Base-by-base conservation (phyloP, 2,888 invertebrate genomes). In the Drosophila neotestacea region DNA sequence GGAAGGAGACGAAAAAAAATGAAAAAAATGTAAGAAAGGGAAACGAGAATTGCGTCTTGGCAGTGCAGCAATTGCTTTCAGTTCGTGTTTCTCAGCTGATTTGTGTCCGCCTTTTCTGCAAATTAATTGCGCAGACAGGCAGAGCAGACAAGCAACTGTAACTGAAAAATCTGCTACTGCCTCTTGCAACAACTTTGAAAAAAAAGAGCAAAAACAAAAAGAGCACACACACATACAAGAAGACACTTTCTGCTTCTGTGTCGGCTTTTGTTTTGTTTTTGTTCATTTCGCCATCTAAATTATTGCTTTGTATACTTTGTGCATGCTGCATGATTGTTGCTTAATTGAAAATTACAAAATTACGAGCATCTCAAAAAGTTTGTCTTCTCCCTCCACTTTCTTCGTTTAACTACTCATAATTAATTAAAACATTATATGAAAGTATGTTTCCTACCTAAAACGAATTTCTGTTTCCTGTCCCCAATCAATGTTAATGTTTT, bases 261-360 rank as follows among this genome's bases (percentile, higher is more conserved):
- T 39, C 16, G 16, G 38, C 4, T 16, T 51, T 38, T 13, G 10
- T 27, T 30, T 11, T n/a, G 30, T 22, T 32, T n/a, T 55, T 54
- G 60, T 67, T 39, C 39, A 41, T 69, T 59, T 38, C 38, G 48
- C 50, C 71, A 51, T 54, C 54, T 79, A 79, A 81, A 75, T 80
- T 77, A 85, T 80, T 75, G 66, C 64, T 32, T 41, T 59, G 39
- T 63, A 36, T 63, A 44, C 58, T 61, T 62, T 67, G 38, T 51
- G 55, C 48, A 13, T 48, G 32, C 22, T 64, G 77, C 71, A 44
- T 82, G 85, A 81, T 80, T 84, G 86, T 85, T 84, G 74, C 85
- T 83, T 89, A 89, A 88, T 85, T 86, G 88, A 88, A 85, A 85
- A 85, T 88, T 85, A 77, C 70, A 73, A 79, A 84, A 85, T 81